A percentile compares a stretch with the other conserved stretches of the same genome.
Conservation (phyloP, 2,113 vertebrate genomes). For the Eretmochelys imbricata region DNA sequence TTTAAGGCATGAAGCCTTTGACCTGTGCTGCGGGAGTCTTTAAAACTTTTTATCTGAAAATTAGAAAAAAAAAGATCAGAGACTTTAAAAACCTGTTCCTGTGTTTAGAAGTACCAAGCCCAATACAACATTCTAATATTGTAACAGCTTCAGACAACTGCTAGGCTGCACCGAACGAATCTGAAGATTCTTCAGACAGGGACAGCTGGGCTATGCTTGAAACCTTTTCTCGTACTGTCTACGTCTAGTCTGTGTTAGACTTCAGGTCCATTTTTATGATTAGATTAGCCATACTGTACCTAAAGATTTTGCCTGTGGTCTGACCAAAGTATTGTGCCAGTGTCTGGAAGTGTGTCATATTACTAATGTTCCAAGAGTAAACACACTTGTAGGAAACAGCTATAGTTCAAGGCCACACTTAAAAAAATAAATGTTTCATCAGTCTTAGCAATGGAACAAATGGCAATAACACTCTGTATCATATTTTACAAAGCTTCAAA, state of each 20-base stretch:
- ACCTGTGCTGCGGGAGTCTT: not conserved
- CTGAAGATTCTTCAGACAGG: constrained; percentile 62
- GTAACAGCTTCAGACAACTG: constrained; percentile 67
- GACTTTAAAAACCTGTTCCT: not conserved
- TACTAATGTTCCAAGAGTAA: constrained; percentile 76
- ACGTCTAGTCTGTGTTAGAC: constrained; percentile 52
- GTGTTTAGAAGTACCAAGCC: constrained; percentile 46
- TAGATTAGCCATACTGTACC: not conserved
- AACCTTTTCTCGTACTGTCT: constrained; percentile 23
- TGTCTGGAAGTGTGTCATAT: constrained; percentile 67
- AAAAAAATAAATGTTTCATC: constrained; percentile 78
- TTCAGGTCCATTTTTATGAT: constrained; percentile 37
- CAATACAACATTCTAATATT: constrained; percentile 56
- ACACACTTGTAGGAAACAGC: constrained; percentile 81
- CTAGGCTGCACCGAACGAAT: constrained; percentile 59
- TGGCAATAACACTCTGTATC: constrained; percentile 77
- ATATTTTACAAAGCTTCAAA: constrained; percentile 84
- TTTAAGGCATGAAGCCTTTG: not conserved
- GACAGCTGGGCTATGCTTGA: constrained; percentile 32
- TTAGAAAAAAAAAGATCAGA: not conserved
- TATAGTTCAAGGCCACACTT: constrained; percentile 79
- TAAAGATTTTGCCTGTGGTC: constrained; percentile 49
- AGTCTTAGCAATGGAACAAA: constrained; percentile 81
- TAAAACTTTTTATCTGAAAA: not conserved
- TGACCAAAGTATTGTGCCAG: constrained; percentile 30